Percentiles rank a stretch among this genome's conserved stretches.
These are phyloP conservation scores for Carlito syrichta DNA, from an alignment of 2,113 vertebrate genomes.

Conservation along the genomic window DNA sequence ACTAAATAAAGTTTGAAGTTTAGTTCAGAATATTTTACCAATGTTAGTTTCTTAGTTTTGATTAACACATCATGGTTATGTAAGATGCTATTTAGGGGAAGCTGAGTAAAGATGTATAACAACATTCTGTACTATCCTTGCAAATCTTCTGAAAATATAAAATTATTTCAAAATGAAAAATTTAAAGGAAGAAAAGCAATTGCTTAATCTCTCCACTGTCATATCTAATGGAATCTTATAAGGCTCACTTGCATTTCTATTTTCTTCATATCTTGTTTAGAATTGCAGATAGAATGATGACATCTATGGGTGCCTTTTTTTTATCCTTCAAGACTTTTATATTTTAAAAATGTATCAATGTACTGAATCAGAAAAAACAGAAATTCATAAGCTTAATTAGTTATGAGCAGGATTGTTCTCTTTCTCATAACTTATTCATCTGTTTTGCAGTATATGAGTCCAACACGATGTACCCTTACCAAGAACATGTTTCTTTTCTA, in stretches of 20 bases:
- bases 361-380: constrained; percentile 9
- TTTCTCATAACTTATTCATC: constrained; percentile 47
- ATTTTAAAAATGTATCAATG: constrained; percentile 64
- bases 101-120: background rate
- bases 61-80: background rate
- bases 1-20: background rate
- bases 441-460: background rate
- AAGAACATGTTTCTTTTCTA: constrained; percentile 56
- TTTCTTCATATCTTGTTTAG: background rate
- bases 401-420: constrained; percentile 43
- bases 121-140: background rate
- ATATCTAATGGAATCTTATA: background rate
- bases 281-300: background rate
- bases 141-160: background rate
- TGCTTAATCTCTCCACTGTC: background rate
- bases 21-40: background rate
- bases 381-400: constrained; percentile 51
- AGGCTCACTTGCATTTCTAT: background rate
- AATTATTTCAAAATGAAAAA: constrained; percentile 50
- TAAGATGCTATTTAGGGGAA: background rate
- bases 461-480: constrained; percentile 3
- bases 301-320: background rate
- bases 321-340: background rate
- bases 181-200: background rate
- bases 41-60: background rate